These are phyloP conservation scores for Pocillopora meandrina DNA, from an alignment of 92 coral and sea anemone species.

Conservation along the genomic window DNA sequence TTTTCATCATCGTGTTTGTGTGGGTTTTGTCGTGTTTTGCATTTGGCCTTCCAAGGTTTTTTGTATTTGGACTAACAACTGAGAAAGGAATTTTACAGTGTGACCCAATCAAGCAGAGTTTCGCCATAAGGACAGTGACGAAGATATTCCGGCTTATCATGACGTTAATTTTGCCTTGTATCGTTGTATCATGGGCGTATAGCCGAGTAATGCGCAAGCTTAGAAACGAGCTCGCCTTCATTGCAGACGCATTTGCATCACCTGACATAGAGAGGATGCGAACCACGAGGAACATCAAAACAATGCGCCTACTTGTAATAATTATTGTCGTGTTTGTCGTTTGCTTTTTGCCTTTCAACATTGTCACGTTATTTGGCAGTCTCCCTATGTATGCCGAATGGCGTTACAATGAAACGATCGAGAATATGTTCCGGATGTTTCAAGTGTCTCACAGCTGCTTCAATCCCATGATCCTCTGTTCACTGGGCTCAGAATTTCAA, in stretches of 20 bases:
- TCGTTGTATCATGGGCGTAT: constrained; percentile 14
- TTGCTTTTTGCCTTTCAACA: constrained; percentile 25
- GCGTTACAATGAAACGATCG: constrained; percentile 14
- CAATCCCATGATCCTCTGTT: constrained; percentile 35
- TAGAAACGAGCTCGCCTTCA: constrained; percentile 4
- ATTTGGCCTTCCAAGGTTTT: constrained; percentile 25
- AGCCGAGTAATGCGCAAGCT: constrained; percentile 20
- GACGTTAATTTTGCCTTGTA: background rate
- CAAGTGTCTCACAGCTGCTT: constrained; percentile 26
- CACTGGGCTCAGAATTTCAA: constrained; percentile 11
- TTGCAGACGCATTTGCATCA: constrained; percentile 2
- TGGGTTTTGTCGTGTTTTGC: constrained; percentile 4
- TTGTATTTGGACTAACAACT: constrained; percentile 14
- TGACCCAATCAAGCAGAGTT: background rate
- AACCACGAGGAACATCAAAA: constrained; percentile 11
- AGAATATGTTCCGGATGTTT: constrained; percentile 28
- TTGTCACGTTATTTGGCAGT: background rate
- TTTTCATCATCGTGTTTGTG: background rate
- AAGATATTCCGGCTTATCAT: background rate
- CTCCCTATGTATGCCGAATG: background rate
- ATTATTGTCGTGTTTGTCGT: background rate
- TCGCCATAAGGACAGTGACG: background rate
- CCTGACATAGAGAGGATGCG: constrained; percentile 2
- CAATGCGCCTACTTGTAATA: constrained; percentile 12
- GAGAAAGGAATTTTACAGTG: constrained; percentile 19